These are phyloP conservation scores for Danionella cerebrum DNA, from an alignment of 2,113 vertebrate species.

Conservation along the genomic window DNA sequence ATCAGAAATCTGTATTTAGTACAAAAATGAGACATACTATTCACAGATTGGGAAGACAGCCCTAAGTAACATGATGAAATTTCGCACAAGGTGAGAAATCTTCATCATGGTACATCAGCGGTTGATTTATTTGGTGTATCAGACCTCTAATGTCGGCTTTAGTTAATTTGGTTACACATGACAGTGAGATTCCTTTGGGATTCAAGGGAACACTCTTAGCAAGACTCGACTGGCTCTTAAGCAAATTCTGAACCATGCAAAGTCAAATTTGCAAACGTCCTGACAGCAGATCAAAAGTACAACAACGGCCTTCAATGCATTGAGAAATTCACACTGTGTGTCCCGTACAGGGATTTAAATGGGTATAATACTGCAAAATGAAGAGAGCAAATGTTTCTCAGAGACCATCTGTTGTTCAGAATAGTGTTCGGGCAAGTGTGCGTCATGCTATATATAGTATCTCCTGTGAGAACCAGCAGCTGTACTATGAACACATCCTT, in stretches of 20 bases:
- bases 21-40: too few relatives aligned
- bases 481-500: slow-evolving; percentile 22
- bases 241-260: slow-evolving; percentile 4
- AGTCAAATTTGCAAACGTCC: slow-evolving; percentile 18
- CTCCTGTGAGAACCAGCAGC: slow-evolving; percentile 34
- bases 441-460: slow-evolving; percentile 8
- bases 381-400: not conserved
- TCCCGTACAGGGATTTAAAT: not conserved
- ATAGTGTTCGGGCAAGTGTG: not conserved
- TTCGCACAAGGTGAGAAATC: too few relatives aligned
- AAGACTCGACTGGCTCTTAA: slow-evolving; percentile 12
- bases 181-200: not conserved
- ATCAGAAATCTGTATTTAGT: too few relatives aligned
- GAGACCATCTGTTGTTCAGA: not conserved
- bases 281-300: not conserved
- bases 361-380: not conserved
- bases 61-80: too few relatives aligned
- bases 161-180: slow-evolving; percentile 12
- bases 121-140: not conserved
- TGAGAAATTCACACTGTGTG: not conserved
- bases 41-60: too few relatives aligned
- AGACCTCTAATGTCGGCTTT: not conserved
- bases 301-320: not conserved
- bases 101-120: not conserved
- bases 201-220: slow-evolving; percentile 1